These are phyloP conservation scores for Eledona agricola DNA, from an alignment of 2,888 invertebrate species.

Conservation along the genomic window DNA sequence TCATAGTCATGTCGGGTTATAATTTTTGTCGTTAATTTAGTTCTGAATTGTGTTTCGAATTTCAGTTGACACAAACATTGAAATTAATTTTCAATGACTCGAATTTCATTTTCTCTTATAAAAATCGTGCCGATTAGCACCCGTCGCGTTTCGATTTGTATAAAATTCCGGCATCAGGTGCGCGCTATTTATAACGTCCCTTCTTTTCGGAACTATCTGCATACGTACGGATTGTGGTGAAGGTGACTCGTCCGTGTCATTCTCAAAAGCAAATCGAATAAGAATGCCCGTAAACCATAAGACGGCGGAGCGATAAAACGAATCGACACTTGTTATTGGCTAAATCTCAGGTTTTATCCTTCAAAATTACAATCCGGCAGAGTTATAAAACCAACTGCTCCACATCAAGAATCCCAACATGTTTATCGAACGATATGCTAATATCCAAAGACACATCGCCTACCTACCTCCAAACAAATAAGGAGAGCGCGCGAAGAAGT, in stretches of 20 bases:
- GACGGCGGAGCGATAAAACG: conserved; percentile 20
- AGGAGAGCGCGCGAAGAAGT: conserved; percentile 32
- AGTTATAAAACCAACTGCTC: conserved; percentile 37
- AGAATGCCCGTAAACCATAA: conserved; percentile 14
- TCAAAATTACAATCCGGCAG: conserved; percentile 31
- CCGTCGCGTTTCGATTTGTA: too few species aligned
- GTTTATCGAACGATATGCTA: conserved; percentile 39
- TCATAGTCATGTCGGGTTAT: too few species aligned
- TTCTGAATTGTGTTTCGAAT: too few species aligned
- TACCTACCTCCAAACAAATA: conserved; percentile 35
- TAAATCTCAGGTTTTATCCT: conserved; percentile 29
- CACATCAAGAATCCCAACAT: conserved; percentile 36
- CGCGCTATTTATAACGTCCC: neutral
- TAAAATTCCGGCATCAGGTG: neutral
- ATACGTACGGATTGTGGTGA: conserved; percentile 4
- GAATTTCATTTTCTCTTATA: too few species aligned
- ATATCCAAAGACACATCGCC: conserved; percentile 36
- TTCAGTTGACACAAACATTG: too few species aligned
- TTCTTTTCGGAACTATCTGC: neutral
- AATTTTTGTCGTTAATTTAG: too few species aligned
- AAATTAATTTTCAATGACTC: too few species aligned
- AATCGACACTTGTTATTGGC: conserved; percentile 26
- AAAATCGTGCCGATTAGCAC: too few species aligned
- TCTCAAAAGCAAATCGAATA: conserved; percentile 11
- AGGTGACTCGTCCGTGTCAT: conserved; percentile 18